Base-by-base conservation (phyloP, 2,888 invertebrate genomes). In the Monopis laevigella region DNA sequence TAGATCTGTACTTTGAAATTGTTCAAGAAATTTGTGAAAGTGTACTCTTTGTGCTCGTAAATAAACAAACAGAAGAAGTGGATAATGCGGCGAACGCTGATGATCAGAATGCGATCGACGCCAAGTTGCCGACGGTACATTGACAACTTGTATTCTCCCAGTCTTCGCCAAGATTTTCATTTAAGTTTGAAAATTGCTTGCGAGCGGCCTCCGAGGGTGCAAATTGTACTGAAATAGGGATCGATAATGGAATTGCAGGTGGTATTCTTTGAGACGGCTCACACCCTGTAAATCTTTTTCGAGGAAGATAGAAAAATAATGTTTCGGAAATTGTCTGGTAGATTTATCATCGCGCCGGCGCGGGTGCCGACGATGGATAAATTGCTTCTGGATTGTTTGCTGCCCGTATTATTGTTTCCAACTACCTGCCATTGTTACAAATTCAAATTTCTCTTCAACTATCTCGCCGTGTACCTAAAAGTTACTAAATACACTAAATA, bases 171-270 rank as follows among this genome's bases (percentile, higher is more conserved):
- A 70, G 74, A 75, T 78, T 78, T 75, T 77, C 74, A 78, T 78
- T 77, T 78, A 78, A 74, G 65, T 75, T 75, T 72, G 67, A 70
- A 75, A 74, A 77, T 75, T 75, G 75, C 63, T 64, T 53, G 60
- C 59, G 56, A 61, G 63, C 64, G 64, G 59, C 59, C 58, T 59
- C 66, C 63, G 65, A 62, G 51, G 62, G 69, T 64, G 67, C 72
- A 77, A 77, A 77, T 75, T 78, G 77, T 68, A 65, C 71, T 64
- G 67, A 53, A 70, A 74, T 69, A 67, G 69, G 72, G 73, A 74
- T 77, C 77, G 69, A 77, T 78, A 77, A 77, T 75, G 61, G 66
- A 62, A 74, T 75, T 71, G 67, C 64, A 73, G 73, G 73, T 70
- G 71, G 63, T 67, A 77, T 74, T 73, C 73, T 71, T 65, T 57